These are phyloP conservation scores for Mionectes macconnelli DNA, from an alignment of 2,113 vertebrate genomes.

Conservation along the genomic window DNA sequence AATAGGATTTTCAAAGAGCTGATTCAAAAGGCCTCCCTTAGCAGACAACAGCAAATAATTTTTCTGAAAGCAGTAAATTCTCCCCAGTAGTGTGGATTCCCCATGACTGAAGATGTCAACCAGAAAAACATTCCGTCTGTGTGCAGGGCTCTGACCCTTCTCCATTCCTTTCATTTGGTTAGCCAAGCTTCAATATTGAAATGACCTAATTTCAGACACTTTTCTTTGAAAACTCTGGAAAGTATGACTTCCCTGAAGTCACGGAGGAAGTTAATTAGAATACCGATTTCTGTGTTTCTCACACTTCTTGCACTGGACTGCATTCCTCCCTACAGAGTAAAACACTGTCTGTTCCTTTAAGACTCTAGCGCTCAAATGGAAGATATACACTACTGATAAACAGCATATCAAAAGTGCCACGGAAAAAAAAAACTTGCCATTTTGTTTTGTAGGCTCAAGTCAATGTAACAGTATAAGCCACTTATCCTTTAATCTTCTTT, in stretches of 20 bases:
- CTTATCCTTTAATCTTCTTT: constrained; percentile 65
- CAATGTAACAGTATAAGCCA: constrained; percentile 20
- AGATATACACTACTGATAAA: not conserved
- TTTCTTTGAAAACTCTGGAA: not conserved
- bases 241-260: not conserved
- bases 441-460: constrained; percentile 29
- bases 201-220: not conserved
- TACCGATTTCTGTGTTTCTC: not conserved
- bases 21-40: not conserved
- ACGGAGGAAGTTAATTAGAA: not conserved
- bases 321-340: not conserved
- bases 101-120: not conserved
- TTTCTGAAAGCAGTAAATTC: not conserved
- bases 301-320: not conserved
- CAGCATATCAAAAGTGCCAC: not conserved
- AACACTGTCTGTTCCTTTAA: not conserved
- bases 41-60: not conserved
- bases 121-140: not conserved
- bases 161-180: not conserved
- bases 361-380: not conserved
- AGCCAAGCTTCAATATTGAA: not conserved
- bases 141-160: not conserved
- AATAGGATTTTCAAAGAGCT: not conserved
- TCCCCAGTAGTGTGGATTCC: not conserved
- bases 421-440: not conserved